Base-by-base conservation (phyloP, 2,797 vertebrate genomes). In the Neopelma chrysocephalum region DNA sequence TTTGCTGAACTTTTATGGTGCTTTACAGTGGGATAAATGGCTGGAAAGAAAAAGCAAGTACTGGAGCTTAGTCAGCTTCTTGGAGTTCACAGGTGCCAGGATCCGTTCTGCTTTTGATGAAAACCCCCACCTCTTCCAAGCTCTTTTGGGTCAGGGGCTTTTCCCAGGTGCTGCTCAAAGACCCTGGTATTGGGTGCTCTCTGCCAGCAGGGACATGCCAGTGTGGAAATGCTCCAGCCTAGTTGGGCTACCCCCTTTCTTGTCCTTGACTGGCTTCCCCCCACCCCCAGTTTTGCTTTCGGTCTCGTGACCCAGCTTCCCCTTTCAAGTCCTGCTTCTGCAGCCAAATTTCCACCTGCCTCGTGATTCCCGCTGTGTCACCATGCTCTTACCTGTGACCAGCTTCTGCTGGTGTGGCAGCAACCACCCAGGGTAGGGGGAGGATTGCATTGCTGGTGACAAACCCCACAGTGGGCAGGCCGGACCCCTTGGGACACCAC, bases 301-400 rank as follows among this genome's bases (percentile, higher is more conserved):
- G 27, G 81, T 96, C 95, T 87, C 36, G 14, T 96, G 94, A 92
- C 83, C 70, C 68, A 82, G 70, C 94, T 97, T 97, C 96, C 17
- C 40, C 83, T 95, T 97, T 96, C 20, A 0, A 73, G 90, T 88
- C 90, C 70, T 0, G 38, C 73, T 84, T 96, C 92, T 89, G 89
- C 73, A 48, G 75, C 75, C 0, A 0, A 92, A 89, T 95, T 96
- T 96, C 94, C 92, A 94, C 88, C 89, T 90, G 83, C 56, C 86
- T 93, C 17, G 2, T 94, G 93, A 95, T 94, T 92, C 83, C 86
- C 0, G 0, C 72, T 4, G 1, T 90, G 83, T 88, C 75, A 57
- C 43, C 16, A 0, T 86, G 87, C 12, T 53, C 53, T 26, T 90
- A 78, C 91, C 90, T 90, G 90, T 11, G 29, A 43, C 65, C 0